Evolutionary conservation across 2,888 invertebrate species (phyloP).

Genomic region (Macropis europaea): DNA sequence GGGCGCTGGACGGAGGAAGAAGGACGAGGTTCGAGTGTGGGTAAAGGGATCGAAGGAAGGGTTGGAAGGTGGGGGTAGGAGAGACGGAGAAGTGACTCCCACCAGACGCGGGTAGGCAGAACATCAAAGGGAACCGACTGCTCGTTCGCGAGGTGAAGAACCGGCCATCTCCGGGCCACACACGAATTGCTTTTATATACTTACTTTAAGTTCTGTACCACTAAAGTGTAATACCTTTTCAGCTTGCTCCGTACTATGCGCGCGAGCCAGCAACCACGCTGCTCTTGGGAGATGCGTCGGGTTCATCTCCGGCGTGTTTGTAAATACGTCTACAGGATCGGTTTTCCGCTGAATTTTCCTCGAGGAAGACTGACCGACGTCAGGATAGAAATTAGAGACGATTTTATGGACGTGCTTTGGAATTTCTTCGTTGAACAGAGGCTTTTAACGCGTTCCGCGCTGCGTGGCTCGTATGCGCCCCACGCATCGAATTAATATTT

Average conservation of each 20-base stretch:
- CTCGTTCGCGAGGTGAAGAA: constrained; percentile 80
- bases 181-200: constrained; percentile 80
- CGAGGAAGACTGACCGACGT: too few relatives aligned
- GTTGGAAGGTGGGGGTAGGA: constrained; percentile 48
- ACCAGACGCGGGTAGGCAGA: constrained; percentile 73
- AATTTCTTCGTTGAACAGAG: too few relatives aligned
- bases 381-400: too few relatives aligned
- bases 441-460: too few relatives aligned
- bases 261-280: constrained; percentile 7
- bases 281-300: constrained; percentile 21
- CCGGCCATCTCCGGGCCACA: constrained; percentile 80
- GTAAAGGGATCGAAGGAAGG: constrained; percentile 59
- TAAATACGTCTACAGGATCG: background rate
- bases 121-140: constrained; percentile 79
- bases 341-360: too few relatives aligned
- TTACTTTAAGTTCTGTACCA: constrained; percentile 74
- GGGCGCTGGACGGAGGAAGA: constrained; percentile 9
- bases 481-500: too few relatives aligned
- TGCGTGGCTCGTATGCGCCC: too few relatives aligned
- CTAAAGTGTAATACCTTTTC: constrained; percentile 72
- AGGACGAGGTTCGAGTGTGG: constrained; percentile 49
- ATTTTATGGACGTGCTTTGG: too few relatives aligned
- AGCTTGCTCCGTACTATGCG: constrained; percentile 39
- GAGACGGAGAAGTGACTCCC: constrained; percentile 69
- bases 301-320: background rate